These are phyloP conservation scores for Scomber colias DNA, from an alignment of 2,113 vertebrate species.

Conservation along the genomic window DNA sequence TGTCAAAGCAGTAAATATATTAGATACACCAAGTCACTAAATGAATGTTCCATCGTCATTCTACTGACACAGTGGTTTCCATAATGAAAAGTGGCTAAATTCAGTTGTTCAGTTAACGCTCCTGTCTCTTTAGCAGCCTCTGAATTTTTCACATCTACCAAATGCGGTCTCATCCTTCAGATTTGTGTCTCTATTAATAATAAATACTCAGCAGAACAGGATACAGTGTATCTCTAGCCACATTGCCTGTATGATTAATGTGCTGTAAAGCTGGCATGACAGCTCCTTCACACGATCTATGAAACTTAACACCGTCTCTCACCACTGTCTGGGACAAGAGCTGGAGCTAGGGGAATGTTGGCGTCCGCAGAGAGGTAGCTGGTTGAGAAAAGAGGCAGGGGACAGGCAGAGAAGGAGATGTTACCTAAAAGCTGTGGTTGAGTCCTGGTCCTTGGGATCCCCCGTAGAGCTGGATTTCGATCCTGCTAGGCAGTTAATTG, in stretches of 20 bases:
- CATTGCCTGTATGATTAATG: constrained; percentile 76
- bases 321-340: constrained; percentile 52
- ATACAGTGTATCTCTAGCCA: constrained; percentile 63
- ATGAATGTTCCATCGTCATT: not conserved
- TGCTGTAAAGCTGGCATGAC: constrained; percentile 68
- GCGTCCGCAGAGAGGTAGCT: not conserved
- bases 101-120: constrained; percentile 14
- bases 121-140: constrained; percentile 48
- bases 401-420: constrained; percentile 19
- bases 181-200: constrained; percentile 74
- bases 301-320: constrained; percentile 60
- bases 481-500: constrained; percentile 12
- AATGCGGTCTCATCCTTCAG: constrained; percentile 58
- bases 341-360: constrained; percentile 29
- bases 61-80: not conserved
- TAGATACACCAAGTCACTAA: constrained; percentile 1
- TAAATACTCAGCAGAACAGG: constrained; percentile 60
- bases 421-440: constrained; percentile 37
- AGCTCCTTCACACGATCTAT: constrained; percentile 71
- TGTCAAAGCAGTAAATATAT: no score
- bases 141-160: constrained; percentile 56
- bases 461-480: constrained; percentile 5
- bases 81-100: constrained; percentile 20
- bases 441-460: not conserved
- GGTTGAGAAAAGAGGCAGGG: not conserved